phyloP scores from a whole-genome alignment of 2,113 vertebrate species.

The Lepisosteus osseus region DNA sequence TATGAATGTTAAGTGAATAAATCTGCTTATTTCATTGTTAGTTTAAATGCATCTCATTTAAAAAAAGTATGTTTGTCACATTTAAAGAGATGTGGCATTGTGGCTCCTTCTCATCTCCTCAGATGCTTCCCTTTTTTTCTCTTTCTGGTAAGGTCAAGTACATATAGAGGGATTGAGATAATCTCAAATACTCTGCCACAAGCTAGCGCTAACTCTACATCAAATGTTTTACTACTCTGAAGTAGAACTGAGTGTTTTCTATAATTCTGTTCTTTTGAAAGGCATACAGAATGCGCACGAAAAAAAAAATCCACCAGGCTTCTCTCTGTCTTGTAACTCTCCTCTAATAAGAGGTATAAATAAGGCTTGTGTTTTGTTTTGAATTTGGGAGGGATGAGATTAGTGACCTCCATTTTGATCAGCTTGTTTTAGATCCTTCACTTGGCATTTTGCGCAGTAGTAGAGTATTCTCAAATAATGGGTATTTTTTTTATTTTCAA shows the following conservation, averaged over 20 bases:
- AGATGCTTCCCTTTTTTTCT: not conserved
- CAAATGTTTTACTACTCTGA: constrained; percentile 49
- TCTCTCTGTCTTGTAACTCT: too few species aligned
- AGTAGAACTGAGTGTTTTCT: constrained; percentile 27
- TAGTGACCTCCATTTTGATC: too few species aligned
- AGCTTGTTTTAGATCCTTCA: too few species aligned
- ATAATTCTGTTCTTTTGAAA: constrained; percentile 30
- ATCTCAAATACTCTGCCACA: constrained; percentile 57
- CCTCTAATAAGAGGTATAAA: too few species aligned
- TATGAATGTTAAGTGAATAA: not conserved
- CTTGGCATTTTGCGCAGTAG: too few species aligned
- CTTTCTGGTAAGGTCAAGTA: constrained; percentile 49
- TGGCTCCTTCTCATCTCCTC: constrained; percentile 3
- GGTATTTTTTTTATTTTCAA: not conserved
- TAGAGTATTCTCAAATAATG: constrained; percentile 12
- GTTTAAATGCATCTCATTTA: constrained; percentile 8
- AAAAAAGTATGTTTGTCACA: constrained; percentile 6
- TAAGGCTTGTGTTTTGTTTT: not conserved
- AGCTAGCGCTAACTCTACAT: constrained; percentile 51
- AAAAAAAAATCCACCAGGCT: constrained; percentile 12
- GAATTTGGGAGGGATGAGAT: too few species aligned
- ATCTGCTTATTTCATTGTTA: constrained; percentile 8
- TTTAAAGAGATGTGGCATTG: not conserved
- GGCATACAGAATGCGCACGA: constrained; percentile 20
- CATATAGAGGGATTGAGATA: constrained; percentile 47